A percentile compares a stretch with the other conserved stretches of the same genome.
Evolutionary conservation across 2,888 invertebrate genomes (phyloP).

Genomic region (Rhingia campestris): DNA sequence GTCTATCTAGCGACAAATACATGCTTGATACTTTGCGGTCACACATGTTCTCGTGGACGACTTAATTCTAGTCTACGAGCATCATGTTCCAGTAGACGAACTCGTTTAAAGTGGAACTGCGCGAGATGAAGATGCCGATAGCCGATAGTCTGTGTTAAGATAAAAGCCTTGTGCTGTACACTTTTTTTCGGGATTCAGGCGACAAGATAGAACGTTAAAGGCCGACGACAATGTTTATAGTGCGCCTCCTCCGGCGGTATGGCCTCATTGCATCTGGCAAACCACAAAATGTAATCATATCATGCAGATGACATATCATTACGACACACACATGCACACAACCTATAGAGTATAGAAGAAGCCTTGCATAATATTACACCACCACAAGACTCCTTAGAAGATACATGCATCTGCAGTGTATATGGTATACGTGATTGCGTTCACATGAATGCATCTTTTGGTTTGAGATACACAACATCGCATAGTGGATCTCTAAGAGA

Average conservation of each 20-base stretch:
- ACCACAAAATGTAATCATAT: slow-evolving; percentile 67
- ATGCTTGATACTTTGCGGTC: slow-evolving; percentile 38
- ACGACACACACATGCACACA: slow-evolving; percentile 32
- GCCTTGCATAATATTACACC: slow-evolving; percentile 48
- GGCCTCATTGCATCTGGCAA: slow-evolving; percentile 51
- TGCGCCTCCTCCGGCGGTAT: slow-evolving; percentile 26
- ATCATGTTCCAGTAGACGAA: slow-evolving; percentile 23
- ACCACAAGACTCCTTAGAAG: slow-evolving; percentile 43
- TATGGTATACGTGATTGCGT: slow-evolving; percentile 10
- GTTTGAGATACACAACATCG: slow-evolving; percentile 22
- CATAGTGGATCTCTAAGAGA: slow-evolving; percentile 21
- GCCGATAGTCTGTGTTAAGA: slow-evolving; percentile 46
- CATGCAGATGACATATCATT: slow-evolving; percentile 66
- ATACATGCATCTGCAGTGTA: neutral
- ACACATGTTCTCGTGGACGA: slow-evolving; percentile 44
- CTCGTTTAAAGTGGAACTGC: slow-evolving; percentile 46
- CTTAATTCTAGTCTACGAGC: slow-evolving; percentile 50
- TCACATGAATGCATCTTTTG: slow-evolving; percentile 25
- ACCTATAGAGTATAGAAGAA: slow-evolving; percentile 5
- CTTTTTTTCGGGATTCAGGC: neutral
- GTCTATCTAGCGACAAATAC: slow-evolving; percentile 2
- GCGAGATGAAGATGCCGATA: slow-evolving; percentile 35
- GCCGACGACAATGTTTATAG: slow-evolving; percentile 16
- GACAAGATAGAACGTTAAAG: slow-evolving; percentile 7
- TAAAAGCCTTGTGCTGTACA: slow-evolving; percentile 11